These are phyloP conservation scores for zebrafish (Danio rerio) DNA, from an alignment of 2,113 vertebrate species.

Conservation along the genomic window DNA sequence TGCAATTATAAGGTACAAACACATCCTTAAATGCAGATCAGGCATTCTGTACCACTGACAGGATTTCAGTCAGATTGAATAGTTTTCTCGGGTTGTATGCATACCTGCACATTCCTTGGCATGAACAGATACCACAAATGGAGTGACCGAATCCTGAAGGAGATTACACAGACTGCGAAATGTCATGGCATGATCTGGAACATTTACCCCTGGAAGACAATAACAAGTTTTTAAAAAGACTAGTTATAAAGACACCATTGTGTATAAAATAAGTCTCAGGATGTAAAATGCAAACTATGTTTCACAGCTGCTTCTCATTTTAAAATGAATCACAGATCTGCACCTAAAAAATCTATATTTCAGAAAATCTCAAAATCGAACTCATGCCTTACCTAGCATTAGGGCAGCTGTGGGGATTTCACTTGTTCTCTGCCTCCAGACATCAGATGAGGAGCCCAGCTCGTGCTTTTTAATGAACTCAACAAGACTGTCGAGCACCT, in stretches of 20 bases:
- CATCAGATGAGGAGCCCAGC: constrained; percentile 71
- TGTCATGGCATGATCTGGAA: constrained; percentile 92
- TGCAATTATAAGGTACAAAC: too few relatives aligned
- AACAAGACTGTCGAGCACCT: constrained; percentile 84
- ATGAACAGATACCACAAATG: constrained; percentile 85
- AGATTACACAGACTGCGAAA: constrained; percentile 86
- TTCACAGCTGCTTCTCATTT: too few relatives aligned
- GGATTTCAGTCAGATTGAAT: background rate
- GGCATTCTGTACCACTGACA: too few relatives aligned
- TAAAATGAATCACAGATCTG: too few relatives aligned
- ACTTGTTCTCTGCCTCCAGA: constrained; percentile 86
- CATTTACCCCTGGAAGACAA: constrained; percentile 85
- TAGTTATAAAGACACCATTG: too few relatives aligned
- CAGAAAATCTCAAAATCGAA: too few relatives aligned
- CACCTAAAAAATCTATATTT: too few relatives aligned
- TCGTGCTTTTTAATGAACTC: constrained; percentile 83
- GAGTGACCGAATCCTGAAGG: constrained; percentile 84
- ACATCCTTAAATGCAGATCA: too few relatives aligned
- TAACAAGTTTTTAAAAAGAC: background rate
- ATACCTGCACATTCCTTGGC: constrained; percentile 86
- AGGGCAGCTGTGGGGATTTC: constrained; percentile 95
- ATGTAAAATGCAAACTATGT: too few relatives aligned
- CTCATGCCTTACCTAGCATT: constrained; percentile 83
- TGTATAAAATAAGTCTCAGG: too few relatives aligned
- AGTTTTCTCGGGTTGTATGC: background rate